Evolutionary conservation across 1,140 invertebrate genomes (phyloP).

Genomic region (Zaprionus taronus): DNA sequence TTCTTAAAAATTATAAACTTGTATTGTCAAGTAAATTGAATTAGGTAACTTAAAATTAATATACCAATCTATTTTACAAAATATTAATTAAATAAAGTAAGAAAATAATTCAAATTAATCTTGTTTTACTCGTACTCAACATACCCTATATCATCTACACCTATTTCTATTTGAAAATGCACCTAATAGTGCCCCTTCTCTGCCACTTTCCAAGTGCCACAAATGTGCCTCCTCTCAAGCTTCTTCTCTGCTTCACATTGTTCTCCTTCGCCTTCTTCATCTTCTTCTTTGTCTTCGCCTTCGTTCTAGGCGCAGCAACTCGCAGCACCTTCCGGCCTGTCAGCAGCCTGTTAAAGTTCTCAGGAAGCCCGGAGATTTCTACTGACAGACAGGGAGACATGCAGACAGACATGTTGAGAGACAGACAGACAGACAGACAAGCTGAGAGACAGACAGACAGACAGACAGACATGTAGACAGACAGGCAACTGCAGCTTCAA

Average conservation of each 20-base stretch:
- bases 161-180: too few relatives aligned
- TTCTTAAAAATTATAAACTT: too few relatives aligned
- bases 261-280: not conserved
- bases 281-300: not conserved
- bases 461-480: not conserved
- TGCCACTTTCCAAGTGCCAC: too few relatives aligned
- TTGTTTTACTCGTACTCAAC: too few relatives aligned
- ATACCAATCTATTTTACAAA: too few relatives aligned
- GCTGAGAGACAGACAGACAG: not conserved
- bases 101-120: too few relatives aligned
- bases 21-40: too few relatives aligned
- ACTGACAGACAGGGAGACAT: not conserved
- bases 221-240: too few relatives aligned
- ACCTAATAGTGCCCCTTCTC: too few relatives aligned
- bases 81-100: too few relatives aligned
- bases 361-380: not conserved
- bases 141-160: too few relatives aligned
- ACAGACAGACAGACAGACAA: not conserved
- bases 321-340: slow-evolving; percentile 1
- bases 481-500: not conserved
- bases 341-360: not conserved
- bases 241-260: not conserved
- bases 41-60: too few relatives aligned
- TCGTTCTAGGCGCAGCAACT: not conserved
- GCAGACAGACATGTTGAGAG: not conserved